Evolutionary conservation across 2,888 invertebrate genomes (phyloP), one percentile per base, ranked within the genome.

Genomic region (Cerceris ruficornis): DNA sequence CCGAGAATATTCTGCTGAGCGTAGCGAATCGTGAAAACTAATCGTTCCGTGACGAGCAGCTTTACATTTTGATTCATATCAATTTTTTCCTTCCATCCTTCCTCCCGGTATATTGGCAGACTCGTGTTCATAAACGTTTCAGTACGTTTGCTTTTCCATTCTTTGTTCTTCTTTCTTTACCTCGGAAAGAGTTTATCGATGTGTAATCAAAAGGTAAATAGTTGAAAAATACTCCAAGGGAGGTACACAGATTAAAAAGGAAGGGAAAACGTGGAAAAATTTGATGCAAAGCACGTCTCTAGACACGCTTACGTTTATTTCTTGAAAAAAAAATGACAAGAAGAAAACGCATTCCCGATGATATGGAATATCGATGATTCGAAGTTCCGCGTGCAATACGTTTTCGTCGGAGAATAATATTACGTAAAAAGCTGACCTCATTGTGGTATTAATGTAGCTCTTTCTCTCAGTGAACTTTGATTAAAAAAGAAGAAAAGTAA

Each of bases 331-430:
- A 46, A 46, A 46, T 11, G 11, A 15, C 54, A n/a, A n/a, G n/a
- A 15, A 7, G 7, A 7, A 13, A 7, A 9, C 54, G 14, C 8
- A 15, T 54, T 2, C 14, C 7, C 54, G 54, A 54, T 7, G 7
- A 7, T 8, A 39, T 59, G 60, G 70, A 62, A 70, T 70, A 67
- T 62, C 67, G 50, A 67, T 55, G 50, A 50, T 11, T 50, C 13
- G 28, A 43, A 50, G 59, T 14, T n/a, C 52, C 2, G 50, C 14
- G n/a, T 11, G 15, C 50, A 42, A 57, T 57, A 42, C 46, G 28
- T 28, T 28, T 28, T 28, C 28, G 46, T 15, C 8, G 28, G 55
- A 69, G 59, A 64, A 66, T 39, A 49, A 11, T 43, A 54, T 14
- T 14, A 55, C 14, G 69, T 46, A 43, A 54, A 72, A 60, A 49